Evolutionary conservation across 92 coral and sea anemone genomes (phyloP).

Genomic region (Actinernus sp.): DNA sequence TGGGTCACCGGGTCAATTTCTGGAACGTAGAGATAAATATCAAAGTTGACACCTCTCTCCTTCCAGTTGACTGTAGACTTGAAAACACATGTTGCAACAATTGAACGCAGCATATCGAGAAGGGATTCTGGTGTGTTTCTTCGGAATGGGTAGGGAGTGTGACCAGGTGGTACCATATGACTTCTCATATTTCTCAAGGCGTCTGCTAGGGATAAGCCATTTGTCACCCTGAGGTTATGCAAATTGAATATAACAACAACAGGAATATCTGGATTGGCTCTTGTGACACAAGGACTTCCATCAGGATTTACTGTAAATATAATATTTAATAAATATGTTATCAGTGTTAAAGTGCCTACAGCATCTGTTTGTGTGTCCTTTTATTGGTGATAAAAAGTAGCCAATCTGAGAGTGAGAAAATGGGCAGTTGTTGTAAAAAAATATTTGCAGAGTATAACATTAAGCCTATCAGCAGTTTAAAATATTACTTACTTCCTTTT

Average conservation of each 20-base stretch:
- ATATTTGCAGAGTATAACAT: no score
- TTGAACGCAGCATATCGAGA: slow-evolving; percentile 51
- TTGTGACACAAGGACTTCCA: slow-evolving; percentile 13
- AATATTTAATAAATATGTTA: no score
- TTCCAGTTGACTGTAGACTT: slow-evolving; percentile 3
- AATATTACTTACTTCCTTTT: slow-evolving; percentile 11
- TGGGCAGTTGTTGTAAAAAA: no score
- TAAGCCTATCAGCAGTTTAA: no score
- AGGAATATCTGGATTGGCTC: slow-evolving; percentile 37
- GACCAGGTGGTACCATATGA: slow-evolving; percentile 37
- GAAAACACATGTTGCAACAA: slow-evolving; percentile 37
- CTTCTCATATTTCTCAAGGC: slow-evolving; percentile 39
- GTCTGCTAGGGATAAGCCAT: slow-evolving; percentile 26
- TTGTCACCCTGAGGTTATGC: slow-evolving; percentile 6
- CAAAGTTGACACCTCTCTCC: slow-evolving; percentile 41
- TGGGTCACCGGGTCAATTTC: slow-evolving; percentile 51
- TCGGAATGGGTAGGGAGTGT: slow-evolving; percentile 60
- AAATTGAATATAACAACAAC: slow-evolving; percentile 8
- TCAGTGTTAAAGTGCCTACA: no score
- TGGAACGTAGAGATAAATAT: slow-evolving; percentile 4
- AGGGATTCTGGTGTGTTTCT: slow-evolving; percentile 30
- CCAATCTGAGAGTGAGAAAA: no score
- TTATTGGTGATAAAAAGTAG: no score
- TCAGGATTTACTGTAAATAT: slow-evolving; percentile 26
- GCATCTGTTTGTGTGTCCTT: no score